Percentiles rank a stretch among this genome's conserved stretches.
phyloP scores from a whole-genome alignment of 1,140 invertebrate genomes.

The Drosophila sproati region DNA sequence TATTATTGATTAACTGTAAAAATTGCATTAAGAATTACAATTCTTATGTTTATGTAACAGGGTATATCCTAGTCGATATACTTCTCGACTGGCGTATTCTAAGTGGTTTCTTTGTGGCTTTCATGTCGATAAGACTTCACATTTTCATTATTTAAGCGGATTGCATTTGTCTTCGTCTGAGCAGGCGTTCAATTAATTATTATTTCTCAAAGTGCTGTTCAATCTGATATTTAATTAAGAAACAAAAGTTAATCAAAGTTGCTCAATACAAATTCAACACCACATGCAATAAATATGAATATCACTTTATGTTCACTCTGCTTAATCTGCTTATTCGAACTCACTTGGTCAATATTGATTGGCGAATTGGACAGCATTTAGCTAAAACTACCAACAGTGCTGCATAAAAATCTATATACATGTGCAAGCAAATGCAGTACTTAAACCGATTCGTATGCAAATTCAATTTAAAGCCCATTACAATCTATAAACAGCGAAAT shows the following conservation, averaged over 20 bases:
- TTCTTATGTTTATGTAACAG: too few relatives aligned
- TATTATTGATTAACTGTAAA: too few relatives aligned
- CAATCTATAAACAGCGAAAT: slow-evolving; percentile 41
- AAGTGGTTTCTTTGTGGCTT: too few relatives aligned
- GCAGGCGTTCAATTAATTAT: neutral
- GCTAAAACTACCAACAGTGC: slow-evolving; percentile 2
- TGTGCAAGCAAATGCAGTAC: neutral
- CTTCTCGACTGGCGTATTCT: too few relatives aligned
- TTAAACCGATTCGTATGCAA: slow-evolving; percentile 32
- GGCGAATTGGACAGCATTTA: neutral
- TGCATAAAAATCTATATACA: neutral
- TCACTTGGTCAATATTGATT: slow-evolving; percentile 4
- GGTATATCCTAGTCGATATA: too few relatives aligned
- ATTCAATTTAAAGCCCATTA: slow-evolving; percentile 46
- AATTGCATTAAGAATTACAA: too few relatives aligned
- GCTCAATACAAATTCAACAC: neutral
- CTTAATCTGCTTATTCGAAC: slow-evolving; percentile 6
- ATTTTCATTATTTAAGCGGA: neutral
- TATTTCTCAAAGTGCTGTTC: neutral
- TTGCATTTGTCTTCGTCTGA: neutral
- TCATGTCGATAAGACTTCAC: too few relatives aligned
- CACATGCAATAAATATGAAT: neutral
- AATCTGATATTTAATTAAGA: neutral
- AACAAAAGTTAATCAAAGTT: neutral
- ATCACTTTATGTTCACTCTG: neutral